phyloP scores from a whole-genome alignment of 2,113 vertebrate species.

The Myrmecobius fasciatus region DNA sequence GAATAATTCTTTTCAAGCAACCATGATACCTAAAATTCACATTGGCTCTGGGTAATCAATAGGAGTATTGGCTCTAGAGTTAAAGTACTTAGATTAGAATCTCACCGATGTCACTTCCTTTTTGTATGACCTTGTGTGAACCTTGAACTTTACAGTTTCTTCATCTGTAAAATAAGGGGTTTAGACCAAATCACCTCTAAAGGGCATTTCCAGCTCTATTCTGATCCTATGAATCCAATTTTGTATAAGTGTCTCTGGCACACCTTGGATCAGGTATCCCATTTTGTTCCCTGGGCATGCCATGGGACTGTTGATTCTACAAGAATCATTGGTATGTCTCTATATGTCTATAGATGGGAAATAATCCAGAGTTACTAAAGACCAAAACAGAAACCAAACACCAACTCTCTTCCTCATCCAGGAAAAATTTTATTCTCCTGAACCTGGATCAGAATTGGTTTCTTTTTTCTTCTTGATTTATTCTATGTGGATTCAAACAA shows the following conservation, averaged over 20 bases:
- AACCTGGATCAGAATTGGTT: constrained; percentile 9
- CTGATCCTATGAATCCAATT: background rate
- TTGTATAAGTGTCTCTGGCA: background rate
- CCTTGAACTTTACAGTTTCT: background rate
- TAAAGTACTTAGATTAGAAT: background rate
- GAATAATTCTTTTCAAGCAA: background rate
- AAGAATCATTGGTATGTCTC: background rate
- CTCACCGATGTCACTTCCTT: background rate
- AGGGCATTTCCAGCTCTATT: background rate
- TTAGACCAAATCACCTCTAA: background rate
- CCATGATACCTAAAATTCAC: background rate
- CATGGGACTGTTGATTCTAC: background rate
- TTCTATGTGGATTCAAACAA: background rate
- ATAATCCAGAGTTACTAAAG: constrained; percentile 9
- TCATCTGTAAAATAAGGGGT: background rate
- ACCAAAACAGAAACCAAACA: background rate
- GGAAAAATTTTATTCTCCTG: background rate
- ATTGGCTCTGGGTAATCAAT: background rate
- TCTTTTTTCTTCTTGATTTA: constrained; percentile 16
- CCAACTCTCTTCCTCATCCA: background rate
- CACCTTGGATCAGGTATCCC: background rate
- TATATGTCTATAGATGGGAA: background rate
- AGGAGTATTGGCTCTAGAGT: background rate
- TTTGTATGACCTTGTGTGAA: background rate
- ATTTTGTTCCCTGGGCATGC: background rate